phyloP scores from a whole-genome alignment of 2,797 vertebrate species.

The Rhincodon typus region DNA sequence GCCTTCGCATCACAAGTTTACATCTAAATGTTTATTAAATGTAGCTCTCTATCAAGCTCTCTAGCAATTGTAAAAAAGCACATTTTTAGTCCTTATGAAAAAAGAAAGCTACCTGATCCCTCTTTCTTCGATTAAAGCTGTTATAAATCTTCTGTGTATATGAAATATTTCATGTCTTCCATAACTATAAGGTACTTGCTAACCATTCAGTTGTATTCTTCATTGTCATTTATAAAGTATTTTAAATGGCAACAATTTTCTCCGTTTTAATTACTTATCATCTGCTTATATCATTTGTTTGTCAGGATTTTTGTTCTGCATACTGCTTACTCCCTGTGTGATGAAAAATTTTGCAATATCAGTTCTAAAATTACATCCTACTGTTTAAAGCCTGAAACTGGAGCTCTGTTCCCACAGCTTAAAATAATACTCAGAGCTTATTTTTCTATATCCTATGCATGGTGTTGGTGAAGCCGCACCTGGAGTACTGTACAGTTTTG shows the following conservation, averaged over 20 bases:
- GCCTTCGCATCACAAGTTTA: too few relatives aligned
- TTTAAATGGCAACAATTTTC: neutral
- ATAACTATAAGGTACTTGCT: neutral
- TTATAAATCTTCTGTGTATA: too few relatives aligned
- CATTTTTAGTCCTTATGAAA: too few relatives aligned
- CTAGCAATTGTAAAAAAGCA: too few relatives aligned
- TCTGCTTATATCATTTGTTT: neutral
- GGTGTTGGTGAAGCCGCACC: too few relatives aligned
- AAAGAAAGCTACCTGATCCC: too few relatives aligned
- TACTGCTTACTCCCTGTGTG: neutral
- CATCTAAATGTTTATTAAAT: too few relatives aligned
- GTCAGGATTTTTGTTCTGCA: neutral
- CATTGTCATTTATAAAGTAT: neutral
- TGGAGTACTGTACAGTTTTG: too few relatives aligned
- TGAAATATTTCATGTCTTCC: neutral
- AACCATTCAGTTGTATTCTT: neutral
- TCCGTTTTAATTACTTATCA: neutral
- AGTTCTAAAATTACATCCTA: neutral
- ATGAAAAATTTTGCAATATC: neutral
- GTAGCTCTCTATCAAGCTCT: too few relatives aligned
- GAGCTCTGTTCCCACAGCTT: neutral
- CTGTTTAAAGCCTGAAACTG: neutral
- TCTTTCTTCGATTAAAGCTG: too few relatives aligned
- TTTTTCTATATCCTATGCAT: neutral
- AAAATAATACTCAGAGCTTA: neutral